Base-by-base conservation (phyloP, 2,113 vertebrate genomes). In the Platycercus adscitus region DNA sequence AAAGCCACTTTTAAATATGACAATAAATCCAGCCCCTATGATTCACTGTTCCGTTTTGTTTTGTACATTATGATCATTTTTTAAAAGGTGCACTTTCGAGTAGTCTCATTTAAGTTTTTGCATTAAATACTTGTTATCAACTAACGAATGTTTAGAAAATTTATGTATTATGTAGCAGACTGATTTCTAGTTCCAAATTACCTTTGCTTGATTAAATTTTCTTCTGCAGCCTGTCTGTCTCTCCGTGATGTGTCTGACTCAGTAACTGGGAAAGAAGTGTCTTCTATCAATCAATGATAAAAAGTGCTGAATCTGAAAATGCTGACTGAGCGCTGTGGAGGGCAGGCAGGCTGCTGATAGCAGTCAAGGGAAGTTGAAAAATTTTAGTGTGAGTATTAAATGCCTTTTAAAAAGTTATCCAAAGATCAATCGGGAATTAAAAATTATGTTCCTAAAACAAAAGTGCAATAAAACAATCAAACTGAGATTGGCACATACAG, bases 221-320 rank as follows among this genome's bases (percentile, higher is more conserved):
- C 85, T 87, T 31, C 29, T 83, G 53, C 81, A 97, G 97, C 82
- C 83, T 26, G 68, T 72, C 85, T 97, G 97, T 98, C 97, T 97
- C 86, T 89, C 72, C 50, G 77, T 96, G 93, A 70, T 96, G 78
- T 56, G 83, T 97, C 97, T 96, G 94, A 93, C 72, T 96, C 41
- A 82, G 95, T 97, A 92, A 50, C 89, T 85, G 93, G 75, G 56
- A 94, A 96, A 96, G 91, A 94, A 97, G 97, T 98, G 77, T 98
- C 93, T 28, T 81, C 93, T 98, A 97, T 95, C 98, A 98, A 98
- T 98, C 98, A 97, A 98, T 98, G 95, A 93, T 92, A 91, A 68
- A 96, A 98, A 98, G 76, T 97, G 94, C 96, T 96, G 94, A 82
- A 86, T 94, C 79, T 95, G 35, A 25, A 93, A 91, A 80, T 93